A percentile compares a stretch with the other conserved stretches of the same genome.
Evolutionary conservation across 1,140 invertebrate species (phyloP).

Genomic region (Cotesia chilonis): DNA sequence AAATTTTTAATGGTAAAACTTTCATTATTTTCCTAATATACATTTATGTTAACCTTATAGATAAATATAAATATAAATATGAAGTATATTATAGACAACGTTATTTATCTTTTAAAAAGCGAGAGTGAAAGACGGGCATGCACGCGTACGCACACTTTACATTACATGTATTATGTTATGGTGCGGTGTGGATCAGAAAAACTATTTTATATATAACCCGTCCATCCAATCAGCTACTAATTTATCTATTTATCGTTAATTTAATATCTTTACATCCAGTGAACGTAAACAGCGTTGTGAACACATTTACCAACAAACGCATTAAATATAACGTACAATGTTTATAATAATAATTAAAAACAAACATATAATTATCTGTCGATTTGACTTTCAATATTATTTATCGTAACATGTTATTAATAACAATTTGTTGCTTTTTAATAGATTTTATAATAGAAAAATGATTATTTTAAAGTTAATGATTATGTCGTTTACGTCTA

Average conservation of each 20-base stretch:
- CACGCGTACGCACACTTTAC: slow-evolving; percentile 1
- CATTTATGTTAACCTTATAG: too few species aligned
- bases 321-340: slow-evolving; percentile 10
- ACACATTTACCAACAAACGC: slow-evolving; percentile 10
- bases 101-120: slow-evolving; percentile 34
- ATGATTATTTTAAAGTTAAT: background rate
- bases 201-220: slow-evolving; percentile 23
- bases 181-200: slow-evolving; percentile 24
- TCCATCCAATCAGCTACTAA: slow-evolving; percentile 40
- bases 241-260: slow-evolving; percentile 39
- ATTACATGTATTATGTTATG: too few species aligned
- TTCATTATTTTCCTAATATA: too few species aligned
- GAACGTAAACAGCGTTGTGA: slow-evolving; percentile 10
- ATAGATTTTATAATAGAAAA: too few species aligned
- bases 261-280: slow-evolving; percentile 29
- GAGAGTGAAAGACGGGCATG: slow-evolving; percentile 37
- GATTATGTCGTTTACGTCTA: slow-evolving; percentile 13
- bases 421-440: too few species aligned
- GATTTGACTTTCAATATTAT: too few species aligned
- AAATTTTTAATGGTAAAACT: slow-evolving; percentile 12
- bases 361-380: too few species aligned
- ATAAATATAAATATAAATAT: background rate
- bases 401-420: too few species aligned
- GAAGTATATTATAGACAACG: background rate
- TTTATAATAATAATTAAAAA: too few species aligned